Evolutionary conservation across 2,888 invertebrate species (phyloP), one percentile per base, ranked within the genome.

Genomic region (Sialis lutaria): DNA sequence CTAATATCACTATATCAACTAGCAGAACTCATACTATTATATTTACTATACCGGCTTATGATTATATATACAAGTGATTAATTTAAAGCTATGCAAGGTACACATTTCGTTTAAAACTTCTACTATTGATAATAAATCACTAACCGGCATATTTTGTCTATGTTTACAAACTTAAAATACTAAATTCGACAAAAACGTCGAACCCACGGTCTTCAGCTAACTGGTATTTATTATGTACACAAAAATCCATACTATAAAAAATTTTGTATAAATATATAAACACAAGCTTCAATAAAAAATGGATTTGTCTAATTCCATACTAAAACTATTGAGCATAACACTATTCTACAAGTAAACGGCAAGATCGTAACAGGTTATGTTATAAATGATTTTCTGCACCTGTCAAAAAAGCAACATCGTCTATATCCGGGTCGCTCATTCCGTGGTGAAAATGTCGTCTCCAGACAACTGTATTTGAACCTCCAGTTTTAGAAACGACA

Each of bases 341-440:
- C 22, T 22, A 22, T 22, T 22, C 22, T 22, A 22, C 22, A 22
- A 22, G 22, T 22, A 22, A 22, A 22, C 22, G 22, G 22, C 22
- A 22, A 22, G 22, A 22, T 22, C 22, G 22, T 22, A 22, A 22
- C 22, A 22, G 22, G 22, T 22, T 22, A 22, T 22, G 22, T 22
- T 22, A 22, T 22, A 22, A 22, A 22, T 22, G 22, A 22, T 22
- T 22, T 22, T 22, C 22, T 2, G 22, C 56, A 85, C 88, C 89
- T 71, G 89, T 89, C 66, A 90, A 72, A 72, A 90, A 90, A 52
- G 90, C 89, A 60, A 89, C 88, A 72, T 90, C 90, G 64, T 90
- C 90, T 62, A 90, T 77, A 70, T 90, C 90, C 65, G 86, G 87
- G 63, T 90, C 89, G 67, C 85, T 87, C 88, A 89, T 74, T 72